Conservation (phyloP, 2,888 invertebrate species). For the Rhingia rostrata region DNA sequence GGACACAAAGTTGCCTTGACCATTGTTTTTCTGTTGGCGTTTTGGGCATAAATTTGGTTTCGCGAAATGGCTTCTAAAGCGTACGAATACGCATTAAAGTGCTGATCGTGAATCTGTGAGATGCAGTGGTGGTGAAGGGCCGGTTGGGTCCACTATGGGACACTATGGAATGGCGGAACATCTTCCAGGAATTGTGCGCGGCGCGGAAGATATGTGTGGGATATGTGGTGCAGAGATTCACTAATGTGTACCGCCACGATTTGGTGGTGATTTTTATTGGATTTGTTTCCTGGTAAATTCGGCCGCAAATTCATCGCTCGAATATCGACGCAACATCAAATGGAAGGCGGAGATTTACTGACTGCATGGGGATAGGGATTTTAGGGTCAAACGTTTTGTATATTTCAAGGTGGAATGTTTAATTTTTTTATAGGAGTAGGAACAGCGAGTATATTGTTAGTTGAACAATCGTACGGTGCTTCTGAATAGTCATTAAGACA, state of each 20-base stretch:
- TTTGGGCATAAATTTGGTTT: slow-evolving; percentile 54
- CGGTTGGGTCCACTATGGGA: slow-evolving; percentile 3
- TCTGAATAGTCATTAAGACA: no score
- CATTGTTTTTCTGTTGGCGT: slow-evolving; percentile 43
- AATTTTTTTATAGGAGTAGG: not conserved
- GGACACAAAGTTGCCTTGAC: slow-evolving; percentile 44
- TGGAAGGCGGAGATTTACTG: slow-evolving; percentile 18
- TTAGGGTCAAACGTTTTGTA: not conserved
- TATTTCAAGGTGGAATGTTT: not conserved
- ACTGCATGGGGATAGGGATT: not conserved
- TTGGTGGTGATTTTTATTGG: slow-evolving; percentile 40
- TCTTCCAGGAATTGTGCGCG: slow-evolving; percentile 48
- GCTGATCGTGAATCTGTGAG: slow-evolving; percentile 41
- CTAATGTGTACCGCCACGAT: slow-evolving; percentile 12
- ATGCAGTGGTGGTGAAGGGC: not conserved
- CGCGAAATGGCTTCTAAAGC: slow-evolving; percentile 38
- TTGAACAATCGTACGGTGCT: no score
- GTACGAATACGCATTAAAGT: slow-evolving; percentile 37
- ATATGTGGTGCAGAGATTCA: slow-evolving; percentile 30
- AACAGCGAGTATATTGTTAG: no score
- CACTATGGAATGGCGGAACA: slow-evolving; percentile 12
- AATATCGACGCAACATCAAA: slow-evolving; percentile 43
- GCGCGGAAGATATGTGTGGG: slow-evolving; percentile 33
- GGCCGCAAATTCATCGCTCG: slow-evolving; percentile 26
- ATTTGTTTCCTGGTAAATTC: slow-evolving; percentile 51